phyloP scores from a whole-genome alignment of 2,797 vertebrate species.

The Takifugu ocellatus region DNA sequence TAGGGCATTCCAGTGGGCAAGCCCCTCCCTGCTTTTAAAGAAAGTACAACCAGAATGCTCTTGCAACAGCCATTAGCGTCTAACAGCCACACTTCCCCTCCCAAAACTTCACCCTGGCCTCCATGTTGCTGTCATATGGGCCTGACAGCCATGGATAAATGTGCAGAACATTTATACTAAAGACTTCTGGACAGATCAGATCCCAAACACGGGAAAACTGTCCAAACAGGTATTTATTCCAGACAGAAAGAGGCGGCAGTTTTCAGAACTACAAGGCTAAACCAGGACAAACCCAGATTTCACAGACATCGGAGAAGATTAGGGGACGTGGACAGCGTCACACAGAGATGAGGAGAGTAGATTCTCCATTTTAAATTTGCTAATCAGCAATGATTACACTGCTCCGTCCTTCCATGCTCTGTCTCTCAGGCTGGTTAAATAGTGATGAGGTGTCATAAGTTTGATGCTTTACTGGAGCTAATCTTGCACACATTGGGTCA shows the following conservation, averaged over 20 bases:
- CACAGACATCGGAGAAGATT: no score
- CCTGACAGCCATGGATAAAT: conserved; percentile 15
- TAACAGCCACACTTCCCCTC: conserved; percentile 58
- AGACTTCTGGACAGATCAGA: no score
- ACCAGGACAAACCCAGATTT: no score
- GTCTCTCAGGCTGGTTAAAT: conserved; percentile 48
- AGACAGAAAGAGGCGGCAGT: no score
- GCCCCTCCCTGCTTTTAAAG: conserved; percentile 81
- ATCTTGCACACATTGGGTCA: conserved; percentile 65
- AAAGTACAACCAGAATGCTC: conserved; percentile 64
- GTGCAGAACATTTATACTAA: no score
- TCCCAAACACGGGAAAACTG: no score
- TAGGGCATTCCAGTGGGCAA: conserved; percentile 79
- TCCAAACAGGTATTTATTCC: no score
- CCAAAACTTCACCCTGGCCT: conserved; percentile 35
- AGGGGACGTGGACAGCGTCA: no score
- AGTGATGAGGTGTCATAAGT: conserved; percentile 48
- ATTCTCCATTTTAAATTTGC: no score
- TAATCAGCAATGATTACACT: background rate
- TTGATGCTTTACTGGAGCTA: conserved; percentile 65
- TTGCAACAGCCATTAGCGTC: conserved; percentile 68
- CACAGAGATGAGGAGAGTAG: no score
- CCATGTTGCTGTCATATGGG: conserved; percentile 17
- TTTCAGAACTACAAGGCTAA: no score
- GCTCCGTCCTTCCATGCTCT: conserved; percentile 3